These are phyloP conservation scores for Brachyhypopomus occidentalis DNA, from an alignment of 2,113 vertebrate genomes.

Conservation along the genomic window DNA sequence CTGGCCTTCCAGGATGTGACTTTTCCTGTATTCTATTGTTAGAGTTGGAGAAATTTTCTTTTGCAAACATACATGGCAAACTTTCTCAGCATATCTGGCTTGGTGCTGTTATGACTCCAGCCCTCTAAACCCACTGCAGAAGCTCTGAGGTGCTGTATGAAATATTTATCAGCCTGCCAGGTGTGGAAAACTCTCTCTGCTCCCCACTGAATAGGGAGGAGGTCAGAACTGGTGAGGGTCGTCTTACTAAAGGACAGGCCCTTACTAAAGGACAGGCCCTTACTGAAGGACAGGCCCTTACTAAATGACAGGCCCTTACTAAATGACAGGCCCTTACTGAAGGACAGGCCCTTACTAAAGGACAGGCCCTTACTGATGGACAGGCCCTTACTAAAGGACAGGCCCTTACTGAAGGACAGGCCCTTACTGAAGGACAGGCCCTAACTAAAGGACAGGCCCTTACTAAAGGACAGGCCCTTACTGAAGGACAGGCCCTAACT, in stretches of 20 bases:
- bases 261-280: background rate
- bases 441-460: no score
- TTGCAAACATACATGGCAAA: background rate
- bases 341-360: no score
- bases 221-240: conserved; percentile 61
- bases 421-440: no score
- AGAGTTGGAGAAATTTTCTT: conserved; percentile 14
- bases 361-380: no score
- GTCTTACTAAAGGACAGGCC: background rate
- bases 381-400: no score
- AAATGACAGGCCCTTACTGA: no score
- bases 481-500: no score
- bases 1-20: conserved; percentile 17
- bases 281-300: no score
- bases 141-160: conserved; percentile 69
- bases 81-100: conserved; percentile 21
- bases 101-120: conserved; percentile 35
- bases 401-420: no score
- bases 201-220: conserved; percentile 61
- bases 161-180: conserved; percentile 75
- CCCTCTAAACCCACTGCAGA: conserved; percentile 51
- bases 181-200: conserved; percentile 65
- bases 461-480: no score
- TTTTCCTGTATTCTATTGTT: conserved; percentile 14
- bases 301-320: no score